Base-by-base conservation (phyloP, 2,888 invertebrate genomes). In the Penaeus monodon region DNA sequence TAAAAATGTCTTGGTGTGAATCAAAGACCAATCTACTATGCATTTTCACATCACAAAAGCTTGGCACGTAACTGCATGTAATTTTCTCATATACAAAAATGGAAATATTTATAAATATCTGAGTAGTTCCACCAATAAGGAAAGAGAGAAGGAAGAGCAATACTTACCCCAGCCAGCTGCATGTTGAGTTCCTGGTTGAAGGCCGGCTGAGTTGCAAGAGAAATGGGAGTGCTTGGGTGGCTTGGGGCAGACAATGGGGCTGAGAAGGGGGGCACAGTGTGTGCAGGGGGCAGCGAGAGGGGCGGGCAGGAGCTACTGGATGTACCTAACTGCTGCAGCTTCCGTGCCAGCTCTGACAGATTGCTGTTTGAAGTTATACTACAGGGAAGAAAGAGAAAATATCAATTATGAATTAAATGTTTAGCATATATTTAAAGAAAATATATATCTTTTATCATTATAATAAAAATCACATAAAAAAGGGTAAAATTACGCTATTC, bases 161-260 rank as follows among this genome's bases (percentile, higher is more conserved):
- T 17, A 84, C 89, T 89, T 65, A 89, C 89, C 86, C 84, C 89
- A 27, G 89, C 89, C 44, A 89, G 81, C 78, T 89, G 85, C 57
- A 70, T 81, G 68, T 78, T 89, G 38, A 89, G 84, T 38, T 89
- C 87, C 27, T 89, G 89, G 78, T 79, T 87, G 80, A 89, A 89
- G 33, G 86, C 84, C 57, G 89, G 89, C 29, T 65, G 88, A 24
- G 83, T 63, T 6, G 65, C 81, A n/a, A 85, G 79, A 38, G 82
- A 79, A 27, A 84, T 74, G 14, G 88, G 88, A 20, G 88, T 88
- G 27, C 84, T 73, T 70, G 88, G 87, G 49, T 88, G 84, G 84
- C 88, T 88, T 49, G 84, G 84, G 29, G 80, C 79, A 65, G 88
- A 70, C 27, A 81, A n/a, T 8, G 80, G 81, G 38, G 44, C 68